phyloP scores from a whole-genome alignment of 2,797 vertebrate genomes.

The Oryzias sinensis region DNA sequence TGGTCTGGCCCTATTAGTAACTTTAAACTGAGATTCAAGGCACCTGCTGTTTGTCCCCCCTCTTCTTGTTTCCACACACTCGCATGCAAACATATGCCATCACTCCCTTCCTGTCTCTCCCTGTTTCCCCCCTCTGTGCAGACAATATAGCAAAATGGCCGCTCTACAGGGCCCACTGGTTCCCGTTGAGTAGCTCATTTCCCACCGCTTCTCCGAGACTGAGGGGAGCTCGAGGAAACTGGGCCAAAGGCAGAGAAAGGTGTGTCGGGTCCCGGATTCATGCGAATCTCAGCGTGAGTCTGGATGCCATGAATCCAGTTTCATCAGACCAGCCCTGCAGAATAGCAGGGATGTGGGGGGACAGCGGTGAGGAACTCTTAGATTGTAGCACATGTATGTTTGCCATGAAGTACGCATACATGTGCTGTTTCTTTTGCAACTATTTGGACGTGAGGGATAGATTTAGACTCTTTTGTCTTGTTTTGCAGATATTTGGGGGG shows the following conservation, averaged over 20 bases:
- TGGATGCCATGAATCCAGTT: constrained; percentile 69
- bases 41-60: constrained; percentile 20
- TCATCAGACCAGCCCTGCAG: constrained; percentile 47
- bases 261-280: constrained; percentile 57
- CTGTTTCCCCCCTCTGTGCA: constrained; percentile 45
- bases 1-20: no score
- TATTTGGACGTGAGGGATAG: constrained; percentile 38
- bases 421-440: constrained; percentile 47
- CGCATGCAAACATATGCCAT: constrained; percentile 29
- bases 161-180: constrained; percentile 61
- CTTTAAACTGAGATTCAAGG: constrained; percentile 3
- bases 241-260: constrained; percentile 30
- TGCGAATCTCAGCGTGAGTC: constrained; percentile 53
- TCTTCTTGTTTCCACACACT: constrained; percentile 19
- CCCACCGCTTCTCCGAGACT: constrained; percentile 25
- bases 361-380: constrained; percentile 50
- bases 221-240: constrained; percentile 34
- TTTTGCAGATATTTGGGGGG: constrained; percentile 10
- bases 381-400: constrained; percentile 75
- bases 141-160: constrained; percentile 76
- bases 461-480: constrained; percentile 14
- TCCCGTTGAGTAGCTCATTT: constrained; percentile 43
- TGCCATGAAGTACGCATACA: constrained; percentile 66
- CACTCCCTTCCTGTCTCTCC: constrained; percentile 25
- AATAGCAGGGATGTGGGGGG: constrained; percentile 39